Conservation (phyloP, 2,888 invertebrate genomes). For the Hypomecis punctinalis region DNA sequence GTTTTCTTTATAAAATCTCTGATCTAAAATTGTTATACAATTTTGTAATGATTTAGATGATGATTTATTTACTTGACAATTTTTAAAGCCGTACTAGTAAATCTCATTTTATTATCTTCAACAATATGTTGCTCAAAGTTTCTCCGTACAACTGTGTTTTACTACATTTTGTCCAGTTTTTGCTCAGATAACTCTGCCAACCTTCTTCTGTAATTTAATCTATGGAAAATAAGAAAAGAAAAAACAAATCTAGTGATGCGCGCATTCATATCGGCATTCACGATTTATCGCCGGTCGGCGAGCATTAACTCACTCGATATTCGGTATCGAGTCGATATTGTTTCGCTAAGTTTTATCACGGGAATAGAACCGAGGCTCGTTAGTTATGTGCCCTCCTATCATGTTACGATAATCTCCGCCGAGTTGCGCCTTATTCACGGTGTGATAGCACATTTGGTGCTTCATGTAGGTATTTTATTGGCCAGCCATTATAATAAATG, state of each 20-base stretch:
- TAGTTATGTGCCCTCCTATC: slow-evolving; percentile 74
- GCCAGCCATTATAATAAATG: slow-evolving; percentile 43
- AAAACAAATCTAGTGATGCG: slow-evolving; percentile 42
- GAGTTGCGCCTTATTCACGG: slow-evolving; percentile 50
- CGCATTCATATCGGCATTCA: slow-evolving; percentile 44
- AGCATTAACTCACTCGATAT: slow-evolving; percentile 69
- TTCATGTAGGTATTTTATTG: slow-evolving; percentile 44
- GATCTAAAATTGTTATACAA: too few relatives aligned
- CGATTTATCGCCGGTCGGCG: slow-evolving; percentile 55
- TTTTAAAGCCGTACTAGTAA: too few relatives aligned
- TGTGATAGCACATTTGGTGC: slow-evolving; percentile 46
- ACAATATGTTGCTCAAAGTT: too few relatives aligned
- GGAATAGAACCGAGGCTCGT: slow-evolving; percentile 65
- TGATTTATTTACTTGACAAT: too few relatives aligned
- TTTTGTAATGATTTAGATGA: too few relatives aligned
- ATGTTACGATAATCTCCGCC: slow-evolving; percentile 71
- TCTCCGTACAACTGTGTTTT: slow-evolving; percentile 5
- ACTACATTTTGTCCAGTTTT: slow-evolving; percentile 7
- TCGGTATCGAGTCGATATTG: slow-evolving; percentile 75
- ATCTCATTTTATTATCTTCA: too few relatives aligned
- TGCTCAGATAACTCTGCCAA: slow-evolving; percentile 5
- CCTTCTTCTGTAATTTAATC: slow-evolving; percentile 35
- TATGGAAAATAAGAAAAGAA: slow-evolving; percentile 32
- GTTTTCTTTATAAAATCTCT: too few relatives aligned
- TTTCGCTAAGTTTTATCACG: slow-evolving; percentile 72